These are phyloP conservation scores for Melitaea athalia DNA, from an alignment of 2,888 invertebrate genomes.

Conservation along the genomic window DNA sequence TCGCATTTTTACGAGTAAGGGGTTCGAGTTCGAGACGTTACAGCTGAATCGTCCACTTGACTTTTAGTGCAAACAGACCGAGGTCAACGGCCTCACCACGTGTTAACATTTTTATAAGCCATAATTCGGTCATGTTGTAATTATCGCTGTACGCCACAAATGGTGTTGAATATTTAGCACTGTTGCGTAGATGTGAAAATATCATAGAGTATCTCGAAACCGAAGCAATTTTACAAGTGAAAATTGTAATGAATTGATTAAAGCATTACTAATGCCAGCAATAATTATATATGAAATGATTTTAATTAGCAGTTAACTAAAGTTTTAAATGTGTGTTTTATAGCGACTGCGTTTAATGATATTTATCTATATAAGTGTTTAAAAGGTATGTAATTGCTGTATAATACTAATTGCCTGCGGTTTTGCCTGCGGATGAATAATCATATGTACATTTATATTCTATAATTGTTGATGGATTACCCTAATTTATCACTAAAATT, in stretches of 20 bases:
- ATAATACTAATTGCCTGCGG: too few species aligned
- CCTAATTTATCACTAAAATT: too few species aligned
- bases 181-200: neutral
- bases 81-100: constrained; percentile 64
- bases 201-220: neutral
- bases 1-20: constrained; percentile 22
- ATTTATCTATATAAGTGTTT: neutral
- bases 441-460: too few species aligned
- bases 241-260: neutral
- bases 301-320: neutral
- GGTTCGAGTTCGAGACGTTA: constrained; percentile 12
- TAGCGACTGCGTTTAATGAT: neutral
- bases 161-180: constrained; percentile 27
- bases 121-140: constrained; percentile 48
- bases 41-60: constrained; percentile 28
- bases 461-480: too few species aligned
- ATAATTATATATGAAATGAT: neutral
- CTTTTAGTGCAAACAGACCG: constrained; percentile 45
- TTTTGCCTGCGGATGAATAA: too few species aligned
- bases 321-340: neutral
- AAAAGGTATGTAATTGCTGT: too few species aligned
- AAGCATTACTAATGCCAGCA: neutral
- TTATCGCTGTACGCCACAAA: constrained; percentile 35
- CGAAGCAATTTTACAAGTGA: neutral
- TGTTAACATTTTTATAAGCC: constrained; percentile 59